phyloP scores from a whole-genome alignment of 23 tunicate species.

The Diplosoma virens region DNA sequence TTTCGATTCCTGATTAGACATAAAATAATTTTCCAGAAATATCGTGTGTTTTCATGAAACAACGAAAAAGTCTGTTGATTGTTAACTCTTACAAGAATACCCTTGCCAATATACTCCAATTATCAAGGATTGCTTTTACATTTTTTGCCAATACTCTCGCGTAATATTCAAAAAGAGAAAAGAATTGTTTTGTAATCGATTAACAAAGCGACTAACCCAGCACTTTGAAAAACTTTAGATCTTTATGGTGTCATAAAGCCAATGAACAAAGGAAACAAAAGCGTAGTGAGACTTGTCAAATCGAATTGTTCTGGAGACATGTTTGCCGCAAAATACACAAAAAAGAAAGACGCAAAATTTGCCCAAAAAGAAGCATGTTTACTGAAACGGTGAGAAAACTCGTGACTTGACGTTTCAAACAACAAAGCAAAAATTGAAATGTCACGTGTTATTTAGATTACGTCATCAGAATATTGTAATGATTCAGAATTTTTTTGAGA shows the following conservation, averaged over 20 bases:
- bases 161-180: no score
- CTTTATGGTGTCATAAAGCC: neutral
- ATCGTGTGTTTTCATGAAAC: no score
- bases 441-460: neutral
- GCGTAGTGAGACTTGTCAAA: neutral
- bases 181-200: no score
- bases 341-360: neutral
- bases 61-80: no score
- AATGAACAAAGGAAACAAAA: neutral
- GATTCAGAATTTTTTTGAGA: slow-evolving; percentile 21
- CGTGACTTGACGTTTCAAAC: neutral
- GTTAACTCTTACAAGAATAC: no score
- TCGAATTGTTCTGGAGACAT: neutral
- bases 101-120: no score
- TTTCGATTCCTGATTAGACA: no score
- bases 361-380: neutral
- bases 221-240: slow-evolving; percentile 3
- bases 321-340: slow-evolving; percentile 8
- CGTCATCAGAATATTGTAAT: slow-evolving; percentile 36
- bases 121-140: no score
- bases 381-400: neutral
- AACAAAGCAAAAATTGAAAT: neutral
- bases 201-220: no score
- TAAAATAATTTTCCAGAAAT: no score
- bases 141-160: no score